Evolutionary conservation across 2,113 vertebrate species (phyloP).

Genomic region (Artemisiospiza belli): DNA sequence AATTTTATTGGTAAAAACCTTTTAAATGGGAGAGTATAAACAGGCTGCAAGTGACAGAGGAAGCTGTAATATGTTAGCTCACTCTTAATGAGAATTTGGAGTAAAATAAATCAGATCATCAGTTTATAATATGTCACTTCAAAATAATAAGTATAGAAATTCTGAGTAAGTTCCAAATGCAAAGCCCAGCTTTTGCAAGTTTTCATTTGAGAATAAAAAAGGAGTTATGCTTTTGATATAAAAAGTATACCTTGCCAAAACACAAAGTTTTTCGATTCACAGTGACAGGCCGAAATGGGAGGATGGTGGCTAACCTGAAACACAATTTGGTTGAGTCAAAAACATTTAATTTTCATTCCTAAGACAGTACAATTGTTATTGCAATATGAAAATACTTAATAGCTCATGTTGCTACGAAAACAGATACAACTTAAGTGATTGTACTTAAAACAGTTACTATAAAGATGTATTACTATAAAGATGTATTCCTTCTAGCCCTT

Average conservation of each 20-base stretch:
- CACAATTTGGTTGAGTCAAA: constrained; percentile 32
- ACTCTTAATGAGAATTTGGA: neutral
- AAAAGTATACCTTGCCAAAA: constrained; percentile 96
- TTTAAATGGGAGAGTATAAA: neutral
- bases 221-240: constrained; percentile 16
- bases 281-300: constrained; percentile 97
- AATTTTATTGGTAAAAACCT: neutral
- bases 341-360: neutral
- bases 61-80: neutral
- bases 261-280: constrained; percentile 99
- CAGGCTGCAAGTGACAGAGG: neutral
- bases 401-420: neutral
- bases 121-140: neutral
- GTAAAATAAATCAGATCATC: neutral
- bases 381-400: neutral
- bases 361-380: neutral
- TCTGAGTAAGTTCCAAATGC: neutral
- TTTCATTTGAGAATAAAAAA: neutral
- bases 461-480: neutral
- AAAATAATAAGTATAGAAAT: neutral
- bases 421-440: neutral
- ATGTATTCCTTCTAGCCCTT: neutral
- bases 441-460: neutral
- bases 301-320: constrained; percentile 98
- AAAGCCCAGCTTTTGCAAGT: neutral